Evolutionary conservation across 2,113 vertebrate genomes (phyloP), one percentile per base, ranked within the genome.

Genomic region (Aegithalos caudatus): DNA sequence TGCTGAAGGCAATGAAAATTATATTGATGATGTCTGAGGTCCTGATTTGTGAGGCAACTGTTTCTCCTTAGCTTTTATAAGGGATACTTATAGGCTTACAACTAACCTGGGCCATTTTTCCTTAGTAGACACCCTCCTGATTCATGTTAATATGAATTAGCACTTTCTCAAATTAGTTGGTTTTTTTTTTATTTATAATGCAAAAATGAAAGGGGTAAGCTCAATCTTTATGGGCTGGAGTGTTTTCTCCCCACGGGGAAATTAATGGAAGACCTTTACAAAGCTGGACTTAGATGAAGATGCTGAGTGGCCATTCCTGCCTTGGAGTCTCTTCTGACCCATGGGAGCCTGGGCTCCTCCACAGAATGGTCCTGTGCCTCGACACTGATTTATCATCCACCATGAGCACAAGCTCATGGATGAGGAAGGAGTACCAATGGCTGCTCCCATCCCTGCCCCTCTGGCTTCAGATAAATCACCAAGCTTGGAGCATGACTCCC

Each of bases 321-420:
- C 73, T 67, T 0, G 0, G 45, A 61, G 18, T 50, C 50, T 16
- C 12, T 40, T 85, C 24, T 0, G 1, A 31, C 21, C 45, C 0
- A 0, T 31, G 33, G 65, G 51, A 90, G 18, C 11, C 47, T 17
- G 45, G 33, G 9, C 58, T 73, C 44, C 35, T 73, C 80, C 4
- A 5, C 28, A 28, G 57, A 27, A 44, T 10, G 28, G 24, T 54
- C 44, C 56, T 4, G 2, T 13, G 7, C 40, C 57, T 72, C 0
- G 0, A 14, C 2, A 2, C 28, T 3, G 2, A 22, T 69, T 89
- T n/a, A 60, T 50, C 61, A 67, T 16, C 56, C 47, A 42, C 38
- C 6, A 5, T n/a, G 29, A 38, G 28, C 57, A 62, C 45, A 72
- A 29, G 31, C 1, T 2, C 47, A 19, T 0, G 2, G 35, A 37